A percentile compares a stretch with the other conserved stretches of the same genome.
These are phyloP conservation scores for Apostichopus californicus DNA, from an alignment of 35 echinoderm and acorn worm genomes.

Conservation along the genomic window DNA sequence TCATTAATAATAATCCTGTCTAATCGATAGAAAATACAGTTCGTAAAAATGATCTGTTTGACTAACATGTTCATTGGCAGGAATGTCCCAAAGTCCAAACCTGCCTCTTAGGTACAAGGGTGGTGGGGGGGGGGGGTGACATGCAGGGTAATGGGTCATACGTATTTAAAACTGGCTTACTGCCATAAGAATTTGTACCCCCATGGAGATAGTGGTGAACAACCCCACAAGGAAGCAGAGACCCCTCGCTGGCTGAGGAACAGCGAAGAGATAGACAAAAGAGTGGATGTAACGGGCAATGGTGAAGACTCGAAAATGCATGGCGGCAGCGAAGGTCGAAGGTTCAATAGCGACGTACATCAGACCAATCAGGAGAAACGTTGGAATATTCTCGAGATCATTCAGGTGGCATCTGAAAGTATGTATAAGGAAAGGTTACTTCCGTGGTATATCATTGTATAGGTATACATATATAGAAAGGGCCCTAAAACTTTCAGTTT, in stretches of 20 bases:
- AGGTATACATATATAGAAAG: no score
- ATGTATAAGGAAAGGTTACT: no score
- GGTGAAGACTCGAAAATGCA: conserved; percentile 73
- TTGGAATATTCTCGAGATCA: conserved; percentile 87
- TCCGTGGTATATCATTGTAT: no score
- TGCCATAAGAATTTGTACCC: conserved; percentile 50
- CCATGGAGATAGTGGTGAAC: conserved; percentile 71
- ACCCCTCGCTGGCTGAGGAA: conserved; percentile 72
- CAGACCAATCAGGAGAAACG: conserved; percentile 73
- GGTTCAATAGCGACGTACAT: conserved; percentile 69
- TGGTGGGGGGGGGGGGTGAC: no score
- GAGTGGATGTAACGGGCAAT: conserved; percentile 72
- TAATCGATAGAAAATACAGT: no score
- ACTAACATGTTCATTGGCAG: no score
- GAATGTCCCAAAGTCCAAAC: no score
- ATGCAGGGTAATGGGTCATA: no score
- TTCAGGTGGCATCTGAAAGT: conserved; percentile 79
- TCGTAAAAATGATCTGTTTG: no score
- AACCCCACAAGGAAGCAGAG: conserved; percentile 46
- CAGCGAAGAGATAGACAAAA: conserved; percentile 70
- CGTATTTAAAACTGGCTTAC: conserved; percentile 1
- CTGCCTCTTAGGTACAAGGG: no score
- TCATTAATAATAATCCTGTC: no score
- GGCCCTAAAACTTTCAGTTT: no score
- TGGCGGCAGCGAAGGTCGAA: conserved; percentile 37